A percentile compares a stretch with the other conserved stretches of the same genome.
These are phyloP conservation scores for Psammodynastes pulverulentus DNA, from an alignment of 2,113 vertebrate species.

Conservation along the genomic window DNA sequence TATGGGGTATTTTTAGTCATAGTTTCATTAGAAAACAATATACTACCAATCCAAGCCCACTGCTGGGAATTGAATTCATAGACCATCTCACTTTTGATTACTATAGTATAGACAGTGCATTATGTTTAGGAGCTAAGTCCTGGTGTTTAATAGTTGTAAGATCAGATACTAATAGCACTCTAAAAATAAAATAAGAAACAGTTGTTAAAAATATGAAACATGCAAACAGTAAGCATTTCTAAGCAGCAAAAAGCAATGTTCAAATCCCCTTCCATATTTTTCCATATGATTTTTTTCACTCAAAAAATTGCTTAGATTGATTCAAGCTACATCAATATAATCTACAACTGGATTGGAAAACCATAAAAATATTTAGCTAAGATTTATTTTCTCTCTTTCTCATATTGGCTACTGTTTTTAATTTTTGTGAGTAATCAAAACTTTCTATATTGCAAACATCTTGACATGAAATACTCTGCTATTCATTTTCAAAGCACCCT, in stretches of 20 bases:
- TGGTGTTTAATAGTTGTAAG: background rate
- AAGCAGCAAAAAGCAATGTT: background rate
- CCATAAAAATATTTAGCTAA: conserved; percentile 33
- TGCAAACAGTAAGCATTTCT: background rate
- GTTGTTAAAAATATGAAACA: background rate
- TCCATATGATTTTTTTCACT: background rate
- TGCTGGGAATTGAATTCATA: background rate
- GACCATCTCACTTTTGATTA: background rate
- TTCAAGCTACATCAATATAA: conserved; percentile 6
- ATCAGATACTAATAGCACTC: background rate
- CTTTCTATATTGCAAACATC: conserved; percentile 1
- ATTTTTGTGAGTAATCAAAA: conserved; percentile 38
- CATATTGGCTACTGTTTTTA: background rate
- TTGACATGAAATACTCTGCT: conserved; percentile 33
- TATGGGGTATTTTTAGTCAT: background rate
- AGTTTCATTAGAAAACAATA: background rate
- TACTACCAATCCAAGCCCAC: background rate
- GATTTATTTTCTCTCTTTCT: conserved; percentile 15
- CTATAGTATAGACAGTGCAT: background rate
- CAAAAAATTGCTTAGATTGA: background rate
- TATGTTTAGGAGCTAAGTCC: background rate
- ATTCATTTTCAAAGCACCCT: conserved; percentile 50
- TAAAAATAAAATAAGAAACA: background rate
- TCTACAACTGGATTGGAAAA: conserved; percentile 35
- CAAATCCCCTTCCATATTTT: background rate